Base-by-base conservation (phyloP, 2,888 invertebrate species). In the Alcis repandata region DNA sequence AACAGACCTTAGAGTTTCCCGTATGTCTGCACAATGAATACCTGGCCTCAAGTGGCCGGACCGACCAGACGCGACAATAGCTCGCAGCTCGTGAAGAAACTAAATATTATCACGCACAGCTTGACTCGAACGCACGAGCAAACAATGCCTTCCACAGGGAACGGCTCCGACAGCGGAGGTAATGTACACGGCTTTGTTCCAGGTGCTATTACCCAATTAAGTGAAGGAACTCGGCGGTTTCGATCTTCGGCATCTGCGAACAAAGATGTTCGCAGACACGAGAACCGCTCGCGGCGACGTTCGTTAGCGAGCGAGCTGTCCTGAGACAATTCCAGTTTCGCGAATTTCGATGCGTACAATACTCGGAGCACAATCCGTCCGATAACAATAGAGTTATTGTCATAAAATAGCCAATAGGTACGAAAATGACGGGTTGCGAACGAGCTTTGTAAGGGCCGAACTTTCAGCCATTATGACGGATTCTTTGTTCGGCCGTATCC, bases 341-440 rank as follows among this genome's bases (percentile, higher is more conserved):
- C 90, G 85, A 91, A 91, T 89, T 86, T 81, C 82, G 77, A 83
- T 83, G 78, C 79, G 75, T 81, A 88, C 87, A 91, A 91, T 89
- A 80, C 85, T 72, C 76, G 78, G 75, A 79, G 82, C 68, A 81
- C 84, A 90, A 89, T 89, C 83, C 80, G 75, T 77, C 75, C 72
- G 72, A 77, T 75, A 84, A 92, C 91, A 92, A 93, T 88, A 80
- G 76, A 71, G 82, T 86, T 89, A 91, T 92, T 92, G 91, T 93
- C 87, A 85, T 90, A 92, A 92, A 90, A 92, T 92, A 91, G 92
- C 92, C 92, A 91, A 92, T 92, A 91, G 89, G 87, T 90, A 90
- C 84, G 87, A 91, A 92, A 91, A 92, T 92, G 91, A 92, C 91
- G 90, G 92, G 92, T 92, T 92, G 88, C 83, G 82, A 83, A 77